These are phyloP conservation scores for Puma concolor DNA, from an alignment of 2,113 vertebrate species.

Conservation along the genomic window DNA sequence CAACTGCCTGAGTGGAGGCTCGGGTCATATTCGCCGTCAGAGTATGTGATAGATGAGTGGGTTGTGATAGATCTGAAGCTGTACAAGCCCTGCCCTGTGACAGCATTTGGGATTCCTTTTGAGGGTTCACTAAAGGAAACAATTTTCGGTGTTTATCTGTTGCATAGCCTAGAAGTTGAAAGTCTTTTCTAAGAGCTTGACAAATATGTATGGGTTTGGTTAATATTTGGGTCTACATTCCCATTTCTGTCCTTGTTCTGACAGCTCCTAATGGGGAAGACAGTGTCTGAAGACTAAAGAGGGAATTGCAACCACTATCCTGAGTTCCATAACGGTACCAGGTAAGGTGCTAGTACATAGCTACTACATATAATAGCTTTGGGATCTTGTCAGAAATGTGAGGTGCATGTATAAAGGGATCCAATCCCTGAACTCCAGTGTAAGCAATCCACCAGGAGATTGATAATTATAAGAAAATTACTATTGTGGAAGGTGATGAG, in stretches of 20 bases:
- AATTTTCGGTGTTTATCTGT: neutral
- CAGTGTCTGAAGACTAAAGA: neutral
- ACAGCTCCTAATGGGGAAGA: neutral
- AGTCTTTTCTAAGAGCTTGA: neutral
- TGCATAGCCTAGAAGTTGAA: neutral
- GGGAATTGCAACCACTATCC: neutral
- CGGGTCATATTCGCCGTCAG: slow-evolving; percentile 51
- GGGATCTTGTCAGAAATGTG: neutral
- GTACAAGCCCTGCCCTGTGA: neutral
- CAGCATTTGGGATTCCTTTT: slow-evolving; percentile 47
- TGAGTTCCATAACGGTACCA: neutral
- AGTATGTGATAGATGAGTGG: slow-evolving; percentile 57
- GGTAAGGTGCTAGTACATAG: neutral
- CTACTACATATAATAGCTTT: neutral
- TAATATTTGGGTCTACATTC: slow-evolving; percentile 62
- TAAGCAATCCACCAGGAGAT: neutral
- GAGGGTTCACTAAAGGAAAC: neutral
- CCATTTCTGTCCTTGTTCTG: neutral
- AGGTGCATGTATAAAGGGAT: neutral
- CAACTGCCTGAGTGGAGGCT: neutral
- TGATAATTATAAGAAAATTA: slow-evolving; percentile 22
- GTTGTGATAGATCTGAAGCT: slow-evolving; percentile 66
- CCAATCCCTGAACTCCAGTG: neutral
- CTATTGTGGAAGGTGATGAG: neutral
- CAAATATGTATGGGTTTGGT: slow-evolving; percentile 9